Conservation (phyloP, 2,113 vertebrate species). For the Caloenas nicobarica region DNA sequence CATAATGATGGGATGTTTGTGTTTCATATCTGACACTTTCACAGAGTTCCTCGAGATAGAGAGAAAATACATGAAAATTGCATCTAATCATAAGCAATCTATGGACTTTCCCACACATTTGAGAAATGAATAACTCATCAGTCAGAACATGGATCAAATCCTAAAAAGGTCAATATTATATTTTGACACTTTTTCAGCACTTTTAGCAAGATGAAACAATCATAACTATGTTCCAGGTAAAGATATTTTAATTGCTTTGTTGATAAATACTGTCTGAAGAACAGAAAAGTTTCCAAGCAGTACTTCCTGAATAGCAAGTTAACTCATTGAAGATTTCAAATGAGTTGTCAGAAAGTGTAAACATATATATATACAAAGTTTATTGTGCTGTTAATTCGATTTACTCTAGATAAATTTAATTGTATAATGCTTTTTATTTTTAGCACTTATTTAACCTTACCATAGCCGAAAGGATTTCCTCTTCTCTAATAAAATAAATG, state of each 20-base stretch:
- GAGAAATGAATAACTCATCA: neutral
- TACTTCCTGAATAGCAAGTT: neutral
- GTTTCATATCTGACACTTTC: neutral
- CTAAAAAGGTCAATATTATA: neutral
- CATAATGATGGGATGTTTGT: neutral
- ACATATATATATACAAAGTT: neutral
- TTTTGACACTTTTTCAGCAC: neutral
- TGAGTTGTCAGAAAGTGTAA: neutral
- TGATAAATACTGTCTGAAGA: neutral
- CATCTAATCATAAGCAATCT: neutral
- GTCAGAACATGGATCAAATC: neutral
- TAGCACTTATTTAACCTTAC: neutral
- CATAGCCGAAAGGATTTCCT: neutral
- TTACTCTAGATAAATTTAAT: neutral
- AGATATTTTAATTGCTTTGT: neutral
- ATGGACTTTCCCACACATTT: neutral
- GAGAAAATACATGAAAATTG: neutral
- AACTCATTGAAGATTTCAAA: neutral
- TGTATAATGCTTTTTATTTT: accelerated
- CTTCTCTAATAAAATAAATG: neutral
- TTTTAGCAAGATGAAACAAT: neutral
- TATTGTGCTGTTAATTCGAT: neutral
- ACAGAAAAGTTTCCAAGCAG: neutral
- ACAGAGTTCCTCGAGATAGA: neutral
- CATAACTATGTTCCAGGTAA: neutral